Conservation (phyloP, 2,797 vertebrate species). For the Staurois parvus region DNA sequence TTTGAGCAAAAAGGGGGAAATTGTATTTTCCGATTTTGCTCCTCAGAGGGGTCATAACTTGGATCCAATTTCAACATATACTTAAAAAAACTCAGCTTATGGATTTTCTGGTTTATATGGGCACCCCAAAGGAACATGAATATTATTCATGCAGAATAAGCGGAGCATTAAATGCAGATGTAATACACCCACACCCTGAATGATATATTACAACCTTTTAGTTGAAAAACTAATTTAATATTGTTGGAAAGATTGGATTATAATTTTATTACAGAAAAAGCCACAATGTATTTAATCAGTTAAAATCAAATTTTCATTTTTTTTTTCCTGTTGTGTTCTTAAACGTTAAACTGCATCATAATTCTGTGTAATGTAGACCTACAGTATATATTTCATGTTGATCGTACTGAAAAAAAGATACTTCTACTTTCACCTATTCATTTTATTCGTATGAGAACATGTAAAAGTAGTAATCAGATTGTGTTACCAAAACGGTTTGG, state of each 20-base stretch:
- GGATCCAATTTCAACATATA: background rate
- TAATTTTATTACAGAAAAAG: slow-evolving; percentile 26
- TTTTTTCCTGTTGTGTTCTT: slow-evolving; percentile 13
- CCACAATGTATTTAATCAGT: slow-evolving; percentile 19
- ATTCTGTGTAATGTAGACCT: slow-evolving; percentile 2
- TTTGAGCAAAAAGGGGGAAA: no score
- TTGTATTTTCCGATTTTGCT: no score
- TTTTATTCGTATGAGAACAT: no score
- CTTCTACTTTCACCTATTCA: no score
- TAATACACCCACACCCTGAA: background rate
- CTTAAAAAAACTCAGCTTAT: background rate
- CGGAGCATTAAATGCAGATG: background rate
- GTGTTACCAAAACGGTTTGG: no score
- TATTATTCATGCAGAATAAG: slow-evolving; percentile 18
- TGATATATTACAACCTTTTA: slow-evolving; percentile 17
- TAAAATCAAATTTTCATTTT: background rate
- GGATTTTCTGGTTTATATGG: background rate
- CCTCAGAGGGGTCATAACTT: background rate
- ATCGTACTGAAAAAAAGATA: background rate
- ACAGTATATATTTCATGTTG: background rate
- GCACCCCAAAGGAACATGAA: background rate
- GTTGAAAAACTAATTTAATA: slow-evolving; percentile 30
- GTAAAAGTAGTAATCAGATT: no score
- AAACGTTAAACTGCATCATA: background rate
- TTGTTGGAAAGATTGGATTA: background rate